Conservation (phyloP, 2,888 invertebrate genomes). For the Amphipoea oculea region DNA sequence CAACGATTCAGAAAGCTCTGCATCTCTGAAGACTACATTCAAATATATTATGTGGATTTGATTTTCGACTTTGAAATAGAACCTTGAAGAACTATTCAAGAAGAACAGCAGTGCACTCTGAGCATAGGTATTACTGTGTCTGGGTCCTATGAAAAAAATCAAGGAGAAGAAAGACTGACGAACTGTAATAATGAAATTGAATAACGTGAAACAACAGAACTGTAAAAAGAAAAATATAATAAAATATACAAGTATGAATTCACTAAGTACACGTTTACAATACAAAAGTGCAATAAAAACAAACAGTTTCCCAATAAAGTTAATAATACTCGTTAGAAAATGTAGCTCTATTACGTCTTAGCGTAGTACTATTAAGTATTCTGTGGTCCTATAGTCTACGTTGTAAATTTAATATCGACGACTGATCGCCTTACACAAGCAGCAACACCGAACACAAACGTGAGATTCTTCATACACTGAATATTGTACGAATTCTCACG, state of each 20-base stretch:
- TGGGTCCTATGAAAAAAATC: neutral
- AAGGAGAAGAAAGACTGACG: neutral
- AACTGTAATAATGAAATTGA: neutral
- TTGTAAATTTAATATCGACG: constrained; percentile 18
- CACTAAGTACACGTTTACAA: neutral
- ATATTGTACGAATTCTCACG: constrained; percentile 36
- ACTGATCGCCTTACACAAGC: constrained; percentile 21
- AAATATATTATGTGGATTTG: neutral
- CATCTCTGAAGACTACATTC: neutral
- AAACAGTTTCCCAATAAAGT: constrained; percentile 36
- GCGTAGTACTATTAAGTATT: too few relatives aligned
- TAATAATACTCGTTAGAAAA: constrained; percentile 25
- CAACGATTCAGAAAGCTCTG: neutral
- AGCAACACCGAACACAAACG: constrained; percentile 14
- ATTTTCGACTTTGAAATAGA: neutral
- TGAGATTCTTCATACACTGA: constrained; percentile 22
- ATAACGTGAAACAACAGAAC: neutral
- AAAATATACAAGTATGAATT: neutral
- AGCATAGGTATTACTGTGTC: neutral
- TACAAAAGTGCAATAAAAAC: neutral
- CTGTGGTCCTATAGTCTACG: too few relatives aligned
- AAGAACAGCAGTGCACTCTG: neutral
- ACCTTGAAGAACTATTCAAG: neutral
- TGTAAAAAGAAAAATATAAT: neutral
- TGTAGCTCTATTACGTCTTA: constrained; percentile 13